These are phyloP conservation scores for Hypsibius dujardini DNA, from an alignment of 1,140 invertebrate genomes.

Conservation along the genomic window DNA sequence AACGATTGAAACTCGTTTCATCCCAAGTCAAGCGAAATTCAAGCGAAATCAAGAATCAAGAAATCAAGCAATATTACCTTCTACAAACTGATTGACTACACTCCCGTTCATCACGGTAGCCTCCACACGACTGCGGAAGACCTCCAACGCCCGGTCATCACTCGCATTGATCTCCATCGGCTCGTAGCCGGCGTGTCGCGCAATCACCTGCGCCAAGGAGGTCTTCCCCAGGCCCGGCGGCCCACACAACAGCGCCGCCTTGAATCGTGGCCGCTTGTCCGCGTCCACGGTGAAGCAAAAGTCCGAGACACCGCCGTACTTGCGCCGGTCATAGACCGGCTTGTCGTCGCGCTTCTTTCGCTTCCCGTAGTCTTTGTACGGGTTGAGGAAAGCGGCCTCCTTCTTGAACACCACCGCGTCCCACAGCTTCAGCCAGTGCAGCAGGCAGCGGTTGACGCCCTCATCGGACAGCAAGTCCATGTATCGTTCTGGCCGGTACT, in stretches of 20 bases:
- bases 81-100: neutral
- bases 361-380: slow-evolving; percentile 20
- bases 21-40: too few species aligned
- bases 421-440: slow-evolving; percentile 87
- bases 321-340: neutral
- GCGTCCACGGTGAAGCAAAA: neutral
- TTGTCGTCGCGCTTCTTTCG: slow-evolving; percentile 20
- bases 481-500: slow-evolving; percentile 65
- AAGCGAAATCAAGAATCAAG: too few species aligned
- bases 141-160: slow-evolving; percentile 24
- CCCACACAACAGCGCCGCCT: slow-evolving; percentile 56
- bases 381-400: slow-evolving; percentile 22
- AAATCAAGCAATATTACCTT: too few species aligned
- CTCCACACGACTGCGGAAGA: slow-evolving; percentile 24
- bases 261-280: slow-evolving; percentile 38
- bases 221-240: slow-evolving; percentile 79
- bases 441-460: slow-evolving; percentile 55
- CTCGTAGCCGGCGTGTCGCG: slow-evolving; percentile 55
- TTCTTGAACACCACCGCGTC: slow-evolving; percentile 61
- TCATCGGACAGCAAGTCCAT: slow-evolving; percentile 77
- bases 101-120: slow-evolving; percentile 19
- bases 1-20: too few species aligned
- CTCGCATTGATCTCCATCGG: slow-evolving; percentile 38
- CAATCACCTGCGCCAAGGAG: slow-evolving; percentile 75
- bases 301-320: neutral